Evolutionary conservation across 1,140 invertebrate genomes (phyloP).

Genomic region (Drosophila lacteicornis): DNA sequence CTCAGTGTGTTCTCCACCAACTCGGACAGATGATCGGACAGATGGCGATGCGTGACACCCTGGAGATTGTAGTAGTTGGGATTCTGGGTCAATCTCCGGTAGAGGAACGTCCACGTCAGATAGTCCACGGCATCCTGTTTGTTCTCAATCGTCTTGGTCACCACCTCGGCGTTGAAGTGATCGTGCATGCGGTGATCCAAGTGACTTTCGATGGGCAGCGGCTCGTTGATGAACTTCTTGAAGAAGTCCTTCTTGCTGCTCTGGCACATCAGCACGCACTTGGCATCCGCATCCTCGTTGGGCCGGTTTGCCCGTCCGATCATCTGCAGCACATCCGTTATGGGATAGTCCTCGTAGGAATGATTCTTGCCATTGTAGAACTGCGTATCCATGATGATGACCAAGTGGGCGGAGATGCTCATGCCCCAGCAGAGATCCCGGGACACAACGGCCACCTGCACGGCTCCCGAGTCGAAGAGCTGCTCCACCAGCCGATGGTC

Average conservation of each 20-base stretch:
- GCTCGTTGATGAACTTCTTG: slow-evolving; percentile 99
- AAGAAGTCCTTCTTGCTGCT: slow-evolving; percentile 99
- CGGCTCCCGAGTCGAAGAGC: slow-evolving; percentile 96
- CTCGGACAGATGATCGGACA: slow-evolving; percentile 99
- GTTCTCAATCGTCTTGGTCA: slow-evolving; percentile 99
- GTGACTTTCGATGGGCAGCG: slow-evolving; percentile 98
- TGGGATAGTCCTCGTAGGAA: slow-evolving; percentile 98
- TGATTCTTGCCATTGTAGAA: slow-evolving; percentile 97
- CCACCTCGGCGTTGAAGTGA: slow-evolving; percentile 99
- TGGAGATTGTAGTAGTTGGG: slow-evolving; percentile 99
- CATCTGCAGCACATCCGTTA: slow-evolving; percentile 99
- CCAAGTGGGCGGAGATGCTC: slow-evolving; percentile 94
- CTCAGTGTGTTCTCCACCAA: slow-evolving; percentile 97
- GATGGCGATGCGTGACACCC: slow-evolving; percentile 97
- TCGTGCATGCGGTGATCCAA: slow-evolving; percentile 98
- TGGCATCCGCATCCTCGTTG: slow-evolving; percentile 95
- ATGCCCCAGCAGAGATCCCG: slow-evolving; percentile 96
- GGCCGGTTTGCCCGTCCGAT: slow-evolving; percentile 96
- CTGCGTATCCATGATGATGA: slow-evolving; percentile 99
- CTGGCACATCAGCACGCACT: slow-evolving; percentile 98
- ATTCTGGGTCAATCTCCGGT: slow-evolving; percentile 98
- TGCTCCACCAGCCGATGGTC: slow-evolving; percentile 96
- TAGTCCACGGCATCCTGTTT: slow-evolving; percentile 99
- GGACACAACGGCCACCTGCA: slow-evolving; percentile 97
- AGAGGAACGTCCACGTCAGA: slow-evolving; percentile 99